Evolutionary conservation across 2,113 vertebrate genomes (phyloP), one percentile per base, ranked within the genome.

Genomic region (Electrona antarctica): DNA sequence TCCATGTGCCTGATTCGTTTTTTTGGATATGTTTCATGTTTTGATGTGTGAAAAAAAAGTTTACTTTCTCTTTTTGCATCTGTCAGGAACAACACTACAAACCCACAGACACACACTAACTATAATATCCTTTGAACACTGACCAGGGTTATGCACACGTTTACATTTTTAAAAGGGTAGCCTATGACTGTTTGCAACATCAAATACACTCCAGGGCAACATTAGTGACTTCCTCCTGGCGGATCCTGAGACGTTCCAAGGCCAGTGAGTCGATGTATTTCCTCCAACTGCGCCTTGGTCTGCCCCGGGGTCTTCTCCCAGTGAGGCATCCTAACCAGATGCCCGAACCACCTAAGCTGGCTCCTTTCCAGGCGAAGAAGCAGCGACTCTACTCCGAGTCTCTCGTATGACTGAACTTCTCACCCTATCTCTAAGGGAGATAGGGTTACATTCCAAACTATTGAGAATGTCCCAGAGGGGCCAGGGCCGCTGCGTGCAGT

Each of bases 141-240:
- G 71, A 73, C 75, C 47, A 11, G 81, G 65, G 58, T 77, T 78
- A 87, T 84, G 83, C 82, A 85, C 82, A 86, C 83, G 46, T 72
- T 58, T 78, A 65, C 83, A 89, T 85, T 85, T 90, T 90, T 87
- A 54, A 73, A 85, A 84, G 78, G 62, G 73, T 73, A 74, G 71
- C n/a, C n/a, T n/a, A n/a, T n/a, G 77, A 51, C 69, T 71, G 73
- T 81, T 73, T 69, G 76, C 76, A 67, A 67, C 71, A 71, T 74
- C 63, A 61, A 45, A 69, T 33, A 58, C 51, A 55, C 14, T 65
- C 21, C 14, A 21, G 21, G 21, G 21, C 21, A 21, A 21, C 21
- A 21, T 21, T 21, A 21, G 21, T 21, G 21, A 21, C 21, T 21
- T 21, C 21, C 21, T 21, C 21, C 21, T 21, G 21, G 21, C 1